Evolutionary conservation across 2,888 invertebrate genomes (phyloP).

Genomic region (Rotaria sp.): DNA sequence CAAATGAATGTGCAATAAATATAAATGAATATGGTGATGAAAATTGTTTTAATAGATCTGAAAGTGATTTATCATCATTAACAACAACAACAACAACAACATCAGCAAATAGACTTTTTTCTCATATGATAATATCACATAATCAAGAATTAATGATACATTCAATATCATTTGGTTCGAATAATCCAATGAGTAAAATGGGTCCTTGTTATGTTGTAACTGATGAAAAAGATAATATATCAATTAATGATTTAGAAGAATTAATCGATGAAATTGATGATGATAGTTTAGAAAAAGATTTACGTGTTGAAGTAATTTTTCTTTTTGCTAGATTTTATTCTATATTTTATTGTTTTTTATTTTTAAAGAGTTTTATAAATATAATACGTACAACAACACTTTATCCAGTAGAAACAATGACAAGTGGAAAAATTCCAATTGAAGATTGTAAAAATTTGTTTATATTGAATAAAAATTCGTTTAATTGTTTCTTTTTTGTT

Average conservation of each 20-base stretch:
- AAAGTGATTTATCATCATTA: neutral
- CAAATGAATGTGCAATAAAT: conserved; percentile 14
- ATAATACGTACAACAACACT: conserved; percentile 22
- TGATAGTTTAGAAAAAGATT: conserved; percentile 17
- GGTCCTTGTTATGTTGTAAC: neutral
- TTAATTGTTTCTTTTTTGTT: neutral
- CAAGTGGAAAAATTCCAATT: conserved; percentile 20
- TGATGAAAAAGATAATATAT: neutral
- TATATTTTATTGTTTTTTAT: neutral
- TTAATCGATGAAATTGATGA: conserved; percentile 19
- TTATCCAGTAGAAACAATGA: neutral
- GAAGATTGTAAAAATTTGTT: conserved; percentile 26
- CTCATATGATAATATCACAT: conserved; percentile 22
- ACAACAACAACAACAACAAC: neutral
- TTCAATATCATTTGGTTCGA: neutral
- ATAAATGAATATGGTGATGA: neutral
- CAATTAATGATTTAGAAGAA: neutral
- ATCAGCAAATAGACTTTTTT: neutral
- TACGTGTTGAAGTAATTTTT: neutral
- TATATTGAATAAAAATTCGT: no score
- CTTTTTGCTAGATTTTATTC: neutral
- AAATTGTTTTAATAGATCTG: neutral
- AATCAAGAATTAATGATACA: conserved; percentile 26
- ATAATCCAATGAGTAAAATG: conserved; percentile 26
- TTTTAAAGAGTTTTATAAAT: neutral